These are phyloP conservation scores for Drosophila suzukii DNA, from an alignment of 1,140 invertebrate species.

Conservation along the genomic window DNA sequence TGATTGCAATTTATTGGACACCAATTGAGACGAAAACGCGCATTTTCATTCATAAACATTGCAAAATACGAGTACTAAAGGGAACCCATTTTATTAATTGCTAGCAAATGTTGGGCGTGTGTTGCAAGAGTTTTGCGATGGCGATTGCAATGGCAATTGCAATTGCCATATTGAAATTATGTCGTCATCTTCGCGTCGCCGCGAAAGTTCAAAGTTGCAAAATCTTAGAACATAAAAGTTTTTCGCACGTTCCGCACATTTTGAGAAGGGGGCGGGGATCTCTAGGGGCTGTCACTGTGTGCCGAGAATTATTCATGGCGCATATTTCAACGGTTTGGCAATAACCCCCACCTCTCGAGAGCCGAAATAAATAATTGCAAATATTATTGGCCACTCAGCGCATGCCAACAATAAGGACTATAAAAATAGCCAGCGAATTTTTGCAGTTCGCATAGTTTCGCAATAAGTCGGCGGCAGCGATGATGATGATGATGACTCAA, in stretches of 20 bases:
- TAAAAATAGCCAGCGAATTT: constrained; percentile 54
- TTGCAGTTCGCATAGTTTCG: constrained; percentile 73
- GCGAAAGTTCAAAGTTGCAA: constrained; percentile 78
- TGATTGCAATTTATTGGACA: constrained; percentile 83
- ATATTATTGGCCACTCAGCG: constrained; percentile 80
- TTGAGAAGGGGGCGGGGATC: not conserved
- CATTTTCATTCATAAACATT: constrained; percentile 78
- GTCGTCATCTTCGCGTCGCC: constrained; percentile 57
- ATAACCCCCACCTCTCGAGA: constrained; percentile 47
- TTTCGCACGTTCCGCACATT: constrained; percentile 74
- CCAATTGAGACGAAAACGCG: constrained; percentile 67
- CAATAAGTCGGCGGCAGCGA: constrained; percentile 61
- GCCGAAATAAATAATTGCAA: constrained; percentile 79
- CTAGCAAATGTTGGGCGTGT: constrained; percentile 74
- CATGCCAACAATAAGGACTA: constrained; percentile 61
- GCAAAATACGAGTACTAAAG: constrained; percentile 29
- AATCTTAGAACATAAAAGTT: constrained; percentile 76
- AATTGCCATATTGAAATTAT: constrained; percentile 44
- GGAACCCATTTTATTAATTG: constrained; percentile 72
- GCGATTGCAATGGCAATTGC: constrained; percentile 9
- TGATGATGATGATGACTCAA: constrained; percentile 62
- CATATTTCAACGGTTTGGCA: constrained; percentile 65
- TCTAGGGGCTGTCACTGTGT: constrained; percentile 11
- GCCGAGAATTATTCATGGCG: constrained; percentile 65
- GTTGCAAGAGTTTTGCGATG: constrained; percentile 42